These are phyloP conservation scores for Apodemus speciosus DNA, from an alignment of 2,113 vertebrate genomes.

Conservation along the genomic window DNA sequence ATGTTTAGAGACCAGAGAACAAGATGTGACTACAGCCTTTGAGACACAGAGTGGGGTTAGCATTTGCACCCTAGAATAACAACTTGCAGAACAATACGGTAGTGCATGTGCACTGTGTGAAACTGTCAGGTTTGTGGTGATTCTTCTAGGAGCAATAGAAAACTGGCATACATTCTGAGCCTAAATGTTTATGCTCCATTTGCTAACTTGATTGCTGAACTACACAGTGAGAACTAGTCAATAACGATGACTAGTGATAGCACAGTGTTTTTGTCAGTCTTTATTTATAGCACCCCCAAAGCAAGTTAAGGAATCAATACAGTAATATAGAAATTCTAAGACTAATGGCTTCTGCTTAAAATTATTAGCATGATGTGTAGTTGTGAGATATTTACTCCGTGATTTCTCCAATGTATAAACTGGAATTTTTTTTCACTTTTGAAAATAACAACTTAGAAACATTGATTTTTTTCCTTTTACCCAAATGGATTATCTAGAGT, in stretches of 20 bases:
- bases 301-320: slow-evolving; percentile 78
- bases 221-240: slow-evolving; percentile 70
- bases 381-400: slow-evolving; percentile 71
- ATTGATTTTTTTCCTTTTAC: slow-evolving; percentile 74
- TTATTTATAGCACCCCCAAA: slow-evolving; percentile 76
- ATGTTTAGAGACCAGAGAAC: neutral
- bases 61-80: neutral
- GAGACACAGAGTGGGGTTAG: neutral
- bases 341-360: slow-evolving; percentile 64
- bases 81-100: neutral
- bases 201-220: slow-evolving; percentile 69
- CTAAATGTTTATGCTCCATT: slow-evolving; percentile 62
- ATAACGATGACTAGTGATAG: slow-evolving; percentile 81
- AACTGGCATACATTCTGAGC: slow-evolving; percentile 39
- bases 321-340: slow-evolving; percentile 68
- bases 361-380: slow-evolving; percentile 54
- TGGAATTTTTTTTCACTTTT: neutral
- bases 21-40: neutral
- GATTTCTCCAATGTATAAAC: slow-evolving; percentile 63
- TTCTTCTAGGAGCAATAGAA: neutral
- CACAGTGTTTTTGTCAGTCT: slow-evolving; percentile 63
- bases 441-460: neutral
- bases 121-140: neutral
- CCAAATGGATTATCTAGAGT: neutral
- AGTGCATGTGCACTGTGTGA: neutral